Evolutionary conservation across 2,888 invertebrate genomes (phyloP).

Genomic region (Nomada hirtipes): DNA sequence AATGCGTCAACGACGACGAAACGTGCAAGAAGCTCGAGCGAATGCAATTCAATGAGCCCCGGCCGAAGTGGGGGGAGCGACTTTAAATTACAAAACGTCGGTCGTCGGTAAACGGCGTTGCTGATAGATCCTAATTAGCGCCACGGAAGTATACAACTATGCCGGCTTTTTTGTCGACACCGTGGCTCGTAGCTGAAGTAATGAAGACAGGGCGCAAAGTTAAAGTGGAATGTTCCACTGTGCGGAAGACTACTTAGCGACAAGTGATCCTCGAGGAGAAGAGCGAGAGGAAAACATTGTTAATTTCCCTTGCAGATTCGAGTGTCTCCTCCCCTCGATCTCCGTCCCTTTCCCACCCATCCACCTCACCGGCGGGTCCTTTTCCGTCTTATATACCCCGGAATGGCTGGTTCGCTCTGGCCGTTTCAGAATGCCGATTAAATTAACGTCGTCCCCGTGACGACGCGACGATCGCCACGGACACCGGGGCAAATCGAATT

Average conservation of each 20-base stretch:
- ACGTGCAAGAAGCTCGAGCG: not conserved
- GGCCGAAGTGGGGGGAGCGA: not conserved
- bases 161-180: constrained; percentile 16
- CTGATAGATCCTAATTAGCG: constrained; percentile 56
- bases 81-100: constrained; percentile 48
- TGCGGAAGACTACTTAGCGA: constrained; percentile 72
- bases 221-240: constrained; percentile 75
- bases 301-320: constrained; percentile 80
- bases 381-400: constrained; percentile 20
- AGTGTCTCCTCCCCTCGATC: constrained; percentile 62
- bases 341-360: not conserved
- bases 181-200: constrained; percentile 35
- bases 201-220: constrained; percentile 68
- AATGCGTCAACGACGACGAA: not conserved
- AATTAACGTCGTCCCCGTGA: constrained; percentile 73
- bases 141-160: constrained; percentile 44
- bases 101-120: constrained; percentile 41
- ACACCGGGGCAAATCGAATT: constrained; percentile 67
- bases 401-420: constrained; percentile 31
- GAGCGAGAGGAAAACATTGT: constrained; percentile 78
- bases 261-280: constrained; percentile 76
- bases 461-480: constrained; percentile 65
- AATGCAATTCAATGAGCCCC: constrained; percentile 30
- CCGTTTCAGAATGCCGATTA: constrained; percentile 76
- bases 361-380: not conserved